phyloP scores from a whole-genome alignment of 2,113 vertebrate species.

The Nothobranchius kuhntae region DNA sequence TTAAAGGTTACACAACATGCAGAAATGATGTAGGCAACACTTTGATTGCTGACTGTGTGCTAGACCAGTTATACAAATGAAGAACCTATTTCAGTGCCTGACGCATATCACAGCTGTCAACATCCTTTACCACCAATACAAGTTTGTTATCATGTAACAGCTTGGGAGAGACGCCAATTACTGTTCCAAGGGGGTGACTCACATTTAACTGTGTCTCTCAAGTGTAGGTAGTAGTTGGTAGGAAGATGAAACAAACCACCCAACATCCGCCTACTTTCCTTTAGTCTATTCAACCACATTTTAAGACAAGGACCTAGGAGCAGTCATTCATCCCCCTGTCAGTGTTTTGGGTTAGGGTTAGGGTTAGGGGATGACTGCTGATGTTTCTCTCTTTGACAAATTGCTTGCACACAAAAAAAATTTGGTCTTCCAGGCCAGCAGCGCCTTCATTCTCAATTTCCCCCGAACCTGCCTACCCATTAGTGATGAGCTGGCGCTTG shows the following conservation, averaged over 20 bases:
- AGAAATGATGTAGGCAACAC: constrained; percentile 25
- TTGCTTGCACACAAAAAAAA: constrained; percentile 53
- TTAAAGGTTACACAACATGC: constrained; percentile 43
- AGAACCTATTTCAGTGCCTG: constrained; percentile 20
- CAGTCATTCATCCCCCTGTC: constrained; percentile 43
- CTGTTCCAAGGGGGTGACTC: constrained; percentile 41
- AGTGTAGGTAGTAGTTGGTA: constrained; percentile 13
- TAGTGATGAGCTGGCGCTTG: constrained; percentile 54
- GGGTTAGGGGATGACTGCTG: constrained; percentile 36
- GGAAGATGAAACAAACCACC: constrained; percentile 28
- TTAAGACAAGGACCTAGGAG: constrained; percentile 18
- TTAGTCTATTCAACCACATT: constrained; percentile 20
- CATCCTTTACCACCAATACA: constrained; percentile 22
- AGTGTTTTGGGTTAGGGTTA: constrained; percentile 25
- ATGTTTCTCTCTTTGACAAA: constrained; percentile 44
- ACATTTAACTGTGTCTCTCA: constrained; percentile 33
- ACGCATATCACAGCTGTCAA: constrained; percentile 21
- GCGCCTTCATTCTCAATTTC: constrained; percentile 30
- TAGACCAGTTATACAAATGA: constrained; percentile 16
- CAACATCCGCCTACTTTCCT: constrained; percentile 5
- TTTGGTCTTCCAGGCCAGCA: constrained; percentile 21
- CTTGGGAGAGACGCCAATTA: constrained; percentile 50
- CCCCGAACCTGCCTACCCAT: constrained; percentile 33
- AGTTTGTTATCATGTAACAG: constrained; percentile 29
- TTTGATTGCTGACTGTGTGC: constrained; percentile 36